These are phyloP conservation scores for Hyperoodon ampullatus DNA, from an alignment of 2,113 vertebrate species.

Conservation along the genomic window DNA sequence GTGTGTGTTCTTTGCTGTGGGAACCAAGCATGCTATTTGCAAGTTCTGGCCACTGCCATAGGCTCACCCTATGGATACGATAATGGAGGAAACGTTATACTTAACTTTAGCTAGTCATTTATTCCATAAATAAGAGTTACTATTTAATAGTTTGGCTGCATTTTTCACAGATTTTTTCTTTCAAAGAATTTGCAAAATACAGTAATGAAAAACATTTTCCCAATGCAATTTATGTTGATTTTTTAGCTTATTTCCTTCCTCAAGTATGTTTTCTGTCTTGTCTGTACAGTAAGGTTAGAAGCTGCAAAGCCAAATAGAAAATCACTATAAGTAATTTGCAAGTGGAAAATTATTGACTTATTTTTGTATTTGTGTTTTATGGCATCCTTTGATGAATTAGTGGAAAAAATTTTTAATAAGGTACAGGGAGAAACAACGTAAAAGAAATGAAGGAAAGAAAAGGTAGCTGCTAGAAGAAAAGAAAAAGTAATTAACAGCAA, in stretches of 20 bases:
- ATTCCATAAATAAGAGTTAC: background rate
- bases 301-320: slow-evolving; percentile 46
- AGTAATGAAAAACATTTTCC: slow-evolving; percentile 13
- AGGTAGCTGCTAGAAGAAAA: background rate
- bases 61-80: background rate
- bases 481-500: slow-evolving; percentile 3
- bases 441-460: background rate
- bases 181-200: background rate
- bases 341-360: background rate
- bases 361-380: slow-evolving; percentile 25
- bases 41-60: background rate
- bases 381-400: background rate
- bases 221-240: background rate
- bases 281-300: background rate
- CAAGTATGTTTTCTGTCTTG: slow-evolving; percentile 3
- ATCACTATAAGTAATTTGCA: background rate
- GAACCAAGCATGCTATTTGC: background rate
- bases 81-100: background rate
- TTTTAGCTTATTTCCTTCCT: slow-evolving; percentile 31
- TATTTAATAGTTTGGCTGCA: background rate
- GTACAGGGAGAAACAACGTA: background rate
- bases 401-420: background rate
- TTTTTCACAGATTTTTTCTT: slow-evolving; percentile 6
- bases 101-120: slow-evolving; percentile 1
- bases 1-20: background rate